Evolutionary conservation across 2,888 invertebrate species (phyloP).

Genomic region (Cremastobaeus sp.): DNA sequence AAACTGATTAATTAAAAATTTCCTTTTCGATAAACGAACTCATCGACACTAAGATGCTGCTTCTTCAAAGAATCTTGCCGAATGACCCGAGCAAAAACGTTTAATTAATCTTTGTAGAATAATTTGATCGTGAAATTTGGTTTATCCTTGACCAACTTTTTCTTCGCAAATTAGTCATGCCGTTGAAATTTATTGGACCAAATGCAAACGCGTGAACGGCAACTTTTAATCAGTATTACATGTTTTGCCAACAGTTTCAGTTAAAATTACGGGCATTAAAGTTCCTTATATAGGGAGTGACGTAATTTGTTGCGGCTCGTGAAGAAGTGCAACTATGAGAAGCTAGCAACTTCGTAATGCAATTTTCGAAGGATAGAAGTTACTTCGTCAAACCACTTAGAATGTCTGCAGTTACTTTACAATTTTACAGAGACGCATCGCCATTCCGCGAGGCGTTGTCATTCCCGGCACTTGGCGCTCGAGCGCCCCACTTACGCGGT

Average conservation of each 20-base stretch:
- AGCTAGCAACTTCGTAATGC: slow-evolving; percentile 47
- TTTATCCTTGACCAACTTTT: too few relatives aligned
- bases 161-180: too few relatives aligned
- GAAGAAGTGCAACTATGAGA: slow-evolving; percentile 44
- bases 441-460: slow-evolving; percentile 14
- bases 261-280: slow-evolving; percentile 47
- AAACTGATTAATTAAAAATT: too few relatives aligned
- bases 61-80: too few relatives aligned
- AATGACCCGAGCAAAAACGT: too few relatives aligned
- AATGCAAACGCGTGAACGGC: slow-evolving; percentile 9
- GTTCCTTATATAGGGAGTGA: slow-evolving; percentile 44
- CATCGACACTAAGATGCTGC: too few relatives aligned
- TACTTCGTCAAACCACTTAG: slow-evolving; percentile 46
- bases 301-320: slow-evolving; percentile 48
- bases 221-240: slow-evolving; percentile 49
- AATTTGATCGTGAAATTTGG: too few relatives aligned
- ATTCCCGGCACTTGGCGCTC: too few relatives aligned
- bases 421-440: slow-evolving; percentile 28
- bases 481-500: too few relatives aligned
- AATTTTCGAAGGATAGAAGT: slow-evolving; percentile 48
- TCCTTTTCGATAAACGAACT: too few relatives aligned
- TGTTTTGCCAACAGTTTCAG: slow-evolving; percentile 45
- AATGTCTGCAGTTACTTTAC: slow-evolving; percentile 42
- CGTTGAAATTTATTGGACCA: not conserved
- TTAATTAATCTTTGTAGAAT: too few relatives aligned